phyloP scores from a whole-genome alignment of 2,888 invertebrate genomes.

The Podabrus alpinus region DNA sequence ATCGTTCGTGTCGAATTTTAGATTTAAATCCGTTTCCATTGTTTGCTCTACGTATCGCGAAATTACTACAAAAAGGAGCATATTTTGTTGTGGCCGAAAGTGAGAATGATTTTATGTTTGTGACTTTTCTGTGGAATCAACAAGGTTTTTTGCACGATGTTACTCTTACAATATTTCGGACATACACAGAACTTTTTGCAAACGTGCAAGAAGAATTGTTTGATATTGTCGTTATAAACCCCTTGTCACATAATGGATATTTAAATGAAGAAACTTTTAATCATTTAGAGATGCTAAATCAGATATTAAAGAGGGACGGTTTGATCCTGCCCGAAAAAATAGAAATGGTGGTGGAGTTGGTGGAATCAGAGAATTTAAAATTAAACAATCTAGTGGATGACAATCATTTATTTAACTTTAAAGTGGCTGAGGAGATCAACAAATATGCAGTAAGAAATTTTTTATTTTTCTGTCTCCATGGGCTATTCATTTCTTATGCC shows the following conservation, averaged over 20 bases:
- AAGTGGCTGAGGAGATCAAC: constrained; percentile 62
- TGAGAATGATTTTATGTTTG: constrained; percentile 53
- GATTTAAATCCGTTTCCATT: constrained; percentile 68
- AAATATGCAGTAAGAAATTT: constrained; percentile 59
- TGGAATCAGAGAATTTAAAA: constrained; percentile 64
- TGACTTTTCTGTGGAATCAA: constrained; percentile 35
- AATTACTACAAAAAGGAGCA: constrained; percentile 51
- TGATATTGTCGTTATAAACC: constrained; percentile 61
- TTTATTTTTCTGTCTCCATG: neutral
- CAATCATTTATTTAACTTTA: constrained; percentile 60
- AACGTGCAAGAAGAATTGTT: constrained; percentile 45
- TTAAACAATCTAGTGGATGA: constrained; percentile 63
- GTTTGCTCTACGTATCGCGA: constrained; percentile 63
- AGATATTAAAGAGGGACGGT: constrained; percentile 43
- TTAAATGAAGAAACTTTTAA: constrained; percentile 54
- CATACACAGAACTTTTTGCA: neutral
- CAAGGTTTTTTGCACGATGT: neutral
- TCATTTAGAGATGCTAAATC: constrained; percentile 46
- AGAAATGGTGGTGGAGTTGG: constrained; percentile 61
- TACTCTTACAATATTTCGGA: neutral
- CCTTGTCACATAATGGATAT: constrained; percentile 63
- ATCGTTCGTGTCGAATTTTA: constrained; percentile 54
- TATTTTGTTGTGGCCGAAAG: constrained; percentile 53
- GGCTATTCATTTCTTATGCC: too few species aligned
- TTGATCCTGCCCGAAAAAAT: constrained; percentile 57